These are phyloP conservation scores for Epizoanthus stellaris DNA, from an alignment of 92 coral and sea anemone genomes.

Conservation along the genomic window DNA sequence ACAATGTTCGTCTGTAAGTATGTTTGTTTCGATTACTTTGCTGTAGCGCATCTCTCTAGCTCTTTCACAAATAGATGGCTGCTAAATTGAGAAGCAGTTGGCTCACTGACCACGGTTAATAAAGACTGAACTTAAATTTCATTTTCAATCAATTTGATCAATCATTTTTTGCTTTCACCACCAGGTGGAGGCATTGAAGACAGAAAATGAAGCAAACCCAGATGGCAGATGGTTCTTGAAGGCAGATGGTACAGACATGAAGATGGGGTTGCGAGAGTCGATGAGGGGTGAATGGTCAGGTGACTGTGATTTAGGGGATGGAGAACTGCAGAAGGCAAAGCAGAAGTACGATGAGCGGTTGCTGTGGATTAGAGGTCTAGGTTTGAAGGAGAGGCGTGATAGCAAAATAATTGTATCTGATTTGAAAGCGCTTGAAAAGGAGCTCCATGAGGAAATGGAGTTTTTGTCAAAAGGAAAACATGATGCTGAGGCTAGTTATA, in stretches of 20 bases:
- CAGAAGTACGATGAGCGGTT: conserved; percentile 31
- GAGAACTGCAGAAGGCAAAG: conserved; percentile 21
- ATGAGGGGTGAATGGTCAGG: conserved; percentile 46
- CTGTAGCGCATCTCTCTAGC: too few species aligned
- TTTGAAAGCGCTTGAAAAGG: conserved; percentile 17
- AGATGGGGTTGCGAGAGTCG: conserved; percentile 38
- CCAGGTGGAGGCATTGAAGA: conserved; percentile 15
- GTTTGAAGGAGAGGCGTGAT: conserved; percentile 19
- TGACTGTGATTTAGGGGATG: conserved; percentile 51
- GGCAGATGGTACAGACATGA: conserved; percentile 51
- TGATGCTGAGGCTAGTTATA: conserved; percentile 7
- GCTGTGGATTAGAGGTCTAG: conserved; percentile 28
- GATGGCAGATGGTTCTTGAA: conserved; percentile 47
- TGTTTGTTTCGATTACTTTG: too few species aligned
- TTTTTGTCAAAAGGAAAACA: conserved; percentile 19
- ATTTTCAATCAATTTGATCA: too few species aligned
- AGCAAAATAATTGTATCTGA: conserved; percentile 16
- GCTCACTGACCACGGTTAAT: too few species aligned
- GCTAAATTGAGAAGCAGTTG: too few species aligned
- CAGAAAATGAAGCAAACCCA: conserved; percentile 16
- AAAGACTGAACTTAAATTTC: too few species aligned
- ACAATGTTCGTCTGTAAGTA: too few species aligned
- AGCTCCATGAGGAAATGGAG: conserved; percentile 13
- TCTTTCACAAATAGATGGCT: too few species aligned
- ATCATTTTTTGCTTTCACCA: too few species aligned